Base-by-base conservation (phyloP, 2,888 invertebrate species). In the Lumbricus terrestris region DNA sequence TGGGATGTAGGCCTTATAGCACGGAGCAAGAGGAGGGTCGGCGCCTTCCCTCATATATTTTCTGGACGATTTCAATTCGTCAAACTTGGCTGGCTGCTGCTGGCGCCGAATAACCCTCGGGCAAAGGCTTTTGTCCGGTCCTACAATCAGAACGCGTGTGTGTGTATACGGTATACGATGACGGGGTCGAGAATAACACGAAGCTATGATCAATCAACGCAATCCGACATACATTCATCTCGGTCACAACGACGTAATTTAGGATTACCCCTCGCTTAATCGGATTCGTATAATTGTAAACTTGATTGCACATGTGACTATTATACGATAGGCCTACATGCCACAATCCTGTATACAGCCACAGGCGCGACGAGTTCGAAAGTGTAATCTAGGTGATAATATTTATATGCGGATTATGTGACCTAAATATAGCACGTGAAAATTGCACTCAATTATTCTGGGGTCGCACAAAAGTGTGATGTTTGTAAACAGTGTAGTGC, bases 1-100 rank as follows among this genome's bases (percentile, higher is more conserved):
- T n/a, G n/a, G n/a, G n/a, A n/a, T n/a, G n/a, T n/a, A n/a, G n/a
- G n/a, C n/a, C n/a, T n/a, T n/a, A n/a, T n/a, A n/a, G n/a, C n/a
- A n/a, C n/a, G n/a, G n/a, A n/a, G n/a, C n/a, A n/a, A n/a, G n/a
- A 0, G 69, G n/a, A 69, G 29, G 69, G 13, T 8, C 69, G 29
- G 29, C 16, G 69, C n/a, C 69, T n/a, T n/a, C 69, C n/a, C n/a
- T n/a, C 6, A 69, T n/a, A 69, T 69, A 69, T 69, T 69, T n/a
- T 69, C 69, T n/a, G 69, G 69, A 69, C 69, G n/a, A 69, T 69
- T 69, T 69, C 69, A 69, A 69, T 69, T 69, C 69, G 69, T 69
- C 69, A 69, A n/a, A n/a, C 29, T 69, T 29, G 69, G 69, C n/a
- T 29, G n/a, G n/a, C n/a, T n/a, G n/a, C n/a, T 0, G 69, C 69